Base-by-base conservation (phyloP, 1,140 invertebrate genomes). In the Drosophila grimshawi region DNA sequence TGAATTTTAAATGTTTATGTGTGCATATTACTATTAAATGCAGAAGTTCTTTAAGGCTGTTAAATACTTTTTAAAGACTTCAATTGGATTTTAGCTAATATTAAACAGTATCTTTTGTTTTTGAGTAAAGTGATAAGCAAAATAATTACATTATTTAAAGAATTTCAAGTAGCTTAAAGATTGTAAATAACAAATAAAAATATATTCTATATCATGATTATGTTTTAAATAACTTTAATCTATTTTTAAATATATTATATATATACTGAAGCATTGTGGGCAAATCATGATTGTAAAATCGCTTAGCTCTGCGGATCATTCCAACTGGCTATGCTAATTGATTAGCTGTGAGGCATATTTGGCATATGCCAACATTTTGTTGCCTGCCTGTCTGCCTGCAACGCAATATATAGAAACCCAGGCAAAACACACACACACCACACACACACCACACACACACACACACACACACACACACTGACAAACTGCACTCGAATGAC, bases 401-500 rank as follows among this genome's bases (percentile, higher is more conserved):
- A 27, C 43, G 43, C 43, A 33, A 33, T 32, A 37, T 10, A 37
- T 55, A 43, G 19, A 19, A 19, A 19, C 1, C 19, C 19, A 19
- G 19, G 19, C 29, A 27, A 52, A 27, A 62, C 53, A 48, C 57
- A 64, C 27, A 45, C 39, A 53, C 35, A 60, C 29, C 11, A 41
- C 7, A 10, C 10, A 27, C 48, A 53, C 27, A 53, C 61, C n/a
- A n/a, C 29, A 52, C 11, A 41, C 7, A 10, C 10, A 27, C 48
- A 53, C 27, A 53, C 61, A 52, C 27, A 32, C 46, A 53, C 30
- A 35, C 51, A 45, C 48, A 55, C 39, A 45, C 11, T 2, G 10
- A 43, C 29, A 49, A 78, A 81, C 30, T 80, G 67, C 85, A 80
- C 83, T 86, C 83, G 73, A 88, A 88, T 82, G 85, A 80, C 76